These are phyloP conservation scores for Phalanger gymnotis DNA, from an alignment of 2,797 vertebrate species.

Conservation along the genomic window DNA sequence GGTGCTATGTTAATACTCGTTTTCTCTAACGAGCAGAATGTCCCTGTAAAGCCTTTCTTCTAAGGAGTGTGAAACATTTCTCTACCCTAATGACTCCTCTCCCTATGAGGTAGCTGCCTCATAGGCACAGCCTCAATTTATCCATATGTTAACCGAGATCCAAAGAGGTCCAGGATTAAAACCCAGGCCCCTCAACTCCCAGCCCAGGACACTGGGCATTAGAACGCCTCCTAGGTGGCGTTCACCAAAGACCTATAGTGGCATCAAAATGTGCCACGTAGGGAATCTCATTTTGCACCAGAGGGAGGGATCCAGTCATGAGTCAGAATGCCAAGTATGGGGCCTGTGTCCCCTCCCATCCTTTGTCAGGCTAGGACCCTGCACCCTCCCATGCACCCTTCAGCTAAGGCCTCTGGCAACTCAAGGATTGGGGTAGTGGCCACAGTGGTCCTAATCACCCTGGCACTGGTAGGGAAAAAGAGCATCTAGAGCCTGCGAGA, in stretches of 20 bases:
- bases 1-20: not conserved
- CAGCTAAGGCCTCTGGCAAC: not conserved
- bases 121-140: not conserved
- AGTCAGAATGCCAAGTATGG: not conserved
- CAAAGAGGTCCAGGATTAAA: constrained; percentile 45
- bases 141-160: constrained; percentile 11
- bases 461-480: not conserved
- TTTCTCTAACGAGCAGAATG: not conserved
- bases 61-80: constrained; percentile 24
- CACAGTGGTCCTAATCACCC: not conserved
- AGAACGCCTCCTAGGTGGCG: not conserved
- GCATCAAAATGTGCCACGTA: constrained; percentile 16
- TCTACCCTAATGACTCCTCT: constrained; percentile 15
- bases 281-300: constrained; percentile 28
- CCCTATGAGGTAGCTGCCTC: constrained; percentile 15
- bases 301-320: not conserved
- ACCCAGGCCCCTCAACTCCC: not conserved
- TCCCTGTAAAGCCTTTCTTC: constrained; percentile 25
- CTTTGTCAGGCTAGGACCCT: not conserved
- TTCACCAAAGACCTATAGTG: constrained; percentile 1
- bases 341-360: not conserved
- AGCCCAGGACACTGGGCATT: not conserved
- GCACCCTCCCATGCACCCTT: not conserved
- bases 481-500: not conserved
- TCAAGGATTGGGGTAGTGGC: not conserved